These are phyloP conservation scores for Eupleurogrammus muticus DNA, from an alignment of 2,797 vertebrate genomes.

Conservation along the genomic window DNA sequence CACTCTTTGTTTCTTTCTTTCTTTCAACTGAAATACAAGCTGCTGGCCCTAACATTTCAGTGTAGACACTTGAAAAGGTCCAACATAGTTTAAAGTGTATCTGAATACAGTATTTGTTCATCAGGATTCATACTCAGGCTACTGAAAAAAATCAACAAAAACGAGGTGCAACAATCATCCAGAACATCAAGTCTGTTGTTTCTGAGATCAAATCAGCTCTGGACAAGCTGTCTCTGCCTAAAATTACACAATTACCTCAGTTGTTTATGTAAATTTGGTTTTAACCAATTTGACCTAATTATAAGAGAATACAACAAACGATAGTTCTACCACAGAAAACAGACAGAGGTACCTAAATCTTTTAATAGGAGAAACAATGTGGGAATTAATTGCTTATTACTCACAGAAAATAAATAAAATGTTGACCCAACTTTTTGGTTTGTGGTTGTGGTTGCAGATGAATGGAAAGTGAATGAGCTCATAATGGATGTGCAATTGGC, in stretches of 20 bases:
- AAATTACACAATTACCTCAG: not conserved
- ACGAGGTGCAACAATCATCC: not conserved
- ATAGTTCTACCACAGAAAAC: not conserved
- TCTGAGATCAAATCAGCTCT: not conserved
- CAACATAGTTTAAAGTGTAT: not conserved
- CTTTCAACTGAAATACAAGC: not conserved
- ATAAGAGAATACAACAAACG: not conserved
- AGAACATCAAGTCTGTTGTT: not conserved
- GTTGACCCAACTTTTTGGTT: not conserved
- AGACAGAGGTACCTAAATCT: not conserved
- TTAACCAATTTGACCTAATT: not conserved
- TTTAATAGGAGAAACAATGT: not conserved
- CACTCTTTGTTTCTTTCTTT: not conserved
- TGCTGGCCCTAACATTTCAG: not conserved
- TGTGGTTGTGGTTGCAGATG: slow-evolving; percentile 13
- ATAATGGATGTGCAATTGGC: slow-evolving; percentile 31
- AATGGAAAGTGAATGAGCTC: slow-evolving; percentile 33
- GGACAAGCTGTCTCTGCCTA: not conserved
- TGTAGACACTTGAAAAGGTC: not conserved
- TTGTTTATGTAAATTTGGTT: not conserved
- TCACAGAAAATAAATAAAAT: too few relatives aligned
- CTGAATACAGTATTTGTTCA: not conserved
- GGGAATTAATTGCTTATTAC: not conserved
- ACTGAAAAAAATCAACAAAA: not conserved
- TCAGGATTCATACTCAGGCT: not conserved